Evolutionary conservation across 2,888 invertebrate species (phyloP), one percentile per base, ranked within the genome.

Genomic region (Oscheius sp.): DNA sequence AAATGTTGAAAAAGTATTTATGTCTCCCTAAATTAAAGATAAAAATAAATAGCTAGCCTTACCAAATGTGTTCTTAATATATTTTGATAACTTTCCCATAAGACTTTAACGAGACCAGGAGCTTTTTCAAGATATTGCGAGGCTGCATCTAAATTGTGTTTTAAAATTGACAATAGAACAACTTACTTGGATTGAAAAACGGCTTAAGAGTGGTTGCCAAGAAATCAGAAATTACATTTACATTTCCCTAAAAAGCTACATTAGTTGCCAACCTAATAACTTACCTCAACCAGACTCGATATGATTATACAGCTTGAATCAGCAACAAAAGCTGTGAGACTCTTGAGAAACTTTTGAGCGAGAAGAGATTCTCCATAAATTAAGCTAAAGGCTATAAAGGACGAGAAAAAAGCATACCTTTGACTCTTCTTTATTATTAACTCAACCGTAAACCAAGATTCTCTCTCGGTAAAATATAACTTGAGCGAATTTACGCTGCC

Each of bases 361-460:
- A 48, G 25, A 12, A 48, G 12, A 48, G 48, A 20, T 48, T 48
- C 48, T 17, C 5, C 48, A 48, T 48, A 48, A 48, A 48, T 48
- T 6, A 17, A 25, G 12, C 48, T 48, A 25, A 48, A 48, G 4
- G 20, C 3, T 48, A 3, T 23, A 5, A 48, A 23, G 23, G 4
- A 3, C 5, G 23, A 12, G 2, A 20, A 23, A 48, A 48, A 20
- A 3, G 12, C 42, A n/a, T 5, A 48, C 48, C 48, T 48, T 25
- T 25, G 15, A 5, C 25, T 48, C 12, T 10, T 20, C 20, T 48
- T 25, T 23, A 48, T 20, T 17, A 25, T 20, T 17, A 12, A 12
- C 20, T 48, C 23, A 5, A 25, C 20, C 12, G 25, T 20, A 25
- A 48, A 48, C 23, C 15, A 48, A 6, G 20, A 4, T 12, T 48